Conservation (phyloP, 2,888 invertebrate species). For the Dicyrtomina minuta region DNA sequence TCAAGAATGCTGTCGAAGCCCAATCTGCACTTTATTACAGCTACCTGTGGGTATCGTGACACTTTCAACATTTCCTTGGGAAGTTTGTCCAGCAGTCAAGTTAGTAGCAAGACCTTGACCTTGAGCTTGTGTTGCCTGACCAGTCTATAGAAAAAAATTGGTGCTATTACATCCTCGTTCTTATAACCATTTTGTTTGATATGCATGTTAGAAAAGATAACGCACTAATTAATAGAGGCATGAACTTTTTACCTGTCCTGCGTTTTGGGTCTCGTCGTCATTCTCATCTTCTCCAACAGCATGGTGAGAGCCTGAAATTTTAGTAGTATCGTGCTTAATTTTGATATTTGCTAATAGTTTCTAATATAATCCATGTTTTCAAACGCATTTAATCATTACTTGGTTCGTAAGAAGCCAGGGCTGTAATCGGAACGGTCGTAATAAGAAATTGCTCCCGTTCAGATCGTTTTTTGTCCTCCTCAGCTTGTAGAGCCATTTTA, state of each 20-base stretch:
- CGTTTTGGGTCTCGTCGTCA: constrained; percentile 48
- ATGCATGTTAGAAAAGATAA: not conserved
- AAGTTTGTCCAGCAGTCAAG: constrained; percentile 34
- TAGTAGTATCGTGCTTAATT: too few species aligned
- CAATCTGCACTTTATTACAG: too few species aligned
- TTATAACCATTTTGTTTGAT: not conserved
- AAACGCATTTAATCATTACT: constrained; percentile 58
- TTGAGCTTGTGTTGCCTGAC: constrained; percentile 28
- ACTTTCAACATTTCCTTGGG: constrained; percentile 41
- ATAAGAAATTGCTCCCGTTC: constrained; percentile 93
- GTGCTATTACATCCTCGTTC: too few species aligned
- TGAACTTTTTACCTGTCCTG: constrained; percentile 36
- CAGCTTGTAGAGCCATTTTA: constrained; percentile 88
- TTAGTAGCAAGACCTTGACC: constrained; percentile 27
- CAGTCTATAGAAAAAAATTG: constrained; percentile 32
- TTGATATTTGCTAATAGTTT: too few species aligned
- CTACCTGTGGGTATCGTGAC: constrained; percentile 50
- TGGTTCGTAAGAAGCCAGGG: constrained; percentile 95
- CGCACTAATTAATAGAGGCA: too few species aligned
- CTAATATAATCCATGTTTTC: too few species aligned
- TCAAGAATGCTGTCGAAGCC: not conserved
- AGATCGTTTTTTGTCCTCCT: constrained; percentile 92
- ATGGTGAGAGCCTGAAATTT: constrained; percentile 47
- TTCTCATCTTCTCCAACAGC: constrained; percentile 51
- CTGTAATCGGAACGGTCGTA: constrained; percentile 90